Base-by-base conservation (phyloP, 2,888 invertebrate species). In the Cantharis flavilabris region DNA sequence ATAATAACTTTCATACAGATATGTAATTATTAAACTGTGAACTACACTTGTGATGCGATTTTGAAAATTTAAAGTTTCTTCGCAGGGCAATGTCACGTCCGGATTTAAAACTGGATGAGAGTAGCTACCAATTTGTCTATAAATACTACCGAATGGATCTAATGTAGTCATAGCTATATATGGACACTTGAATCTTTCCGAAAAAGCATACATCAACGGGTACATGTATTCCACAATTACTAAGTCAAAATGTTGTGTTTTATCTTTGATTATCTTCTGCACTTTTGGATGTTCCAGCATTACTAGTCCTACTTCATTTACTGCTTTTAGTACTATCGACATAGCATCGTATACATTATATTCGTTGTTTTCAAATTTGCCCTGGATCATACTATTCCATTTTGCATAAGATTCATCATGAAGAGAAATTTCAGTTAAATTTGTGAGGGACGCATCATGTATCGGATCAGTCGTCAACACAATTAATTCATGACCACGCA, bases 401-500 rank as follows among this genome's bases (percentile, higher is more conserved):
- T 0, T 67, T 3, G 5, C 2, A 2, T 23, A 23, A 67, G 20
- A 23, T 9, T 23, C 65, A 4, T 67, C 65, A 14, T 67, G 65
- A n/a, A 67, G 9, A 23, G 20, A 23, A 23, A 67, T n/a, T 67
- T 67, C 65, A 23, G 23, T 67, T 67, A 67, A 67, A 67, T 67
- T 67, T n/a, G 7, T 67, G 3, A 67, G 20, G 0, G 65, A 67
- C 4, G 23, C 13, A n/a, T 67, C 26, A 14, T 67, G 20, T 0
- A 26, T 3, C 7, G 26, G 20, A 26, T 67, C 65, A 9, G 65
- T 18, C 26, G 20, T n/a, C 20, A 67, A 4, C 9, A 23, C 18
- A 23, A 26, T n/a, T n/a, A 67, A 13, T 20, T 67, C 23, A 67
- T 67, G 65, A 9, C 65, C 65, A 71, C 80, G 79, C 62, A 71